A percentile compares a stretch with the other conserved stretches of the same genome.
Conservation (phyloP, 92 coral and sea anemone genomes). For the Palythoa heliodiscus region DNA sequence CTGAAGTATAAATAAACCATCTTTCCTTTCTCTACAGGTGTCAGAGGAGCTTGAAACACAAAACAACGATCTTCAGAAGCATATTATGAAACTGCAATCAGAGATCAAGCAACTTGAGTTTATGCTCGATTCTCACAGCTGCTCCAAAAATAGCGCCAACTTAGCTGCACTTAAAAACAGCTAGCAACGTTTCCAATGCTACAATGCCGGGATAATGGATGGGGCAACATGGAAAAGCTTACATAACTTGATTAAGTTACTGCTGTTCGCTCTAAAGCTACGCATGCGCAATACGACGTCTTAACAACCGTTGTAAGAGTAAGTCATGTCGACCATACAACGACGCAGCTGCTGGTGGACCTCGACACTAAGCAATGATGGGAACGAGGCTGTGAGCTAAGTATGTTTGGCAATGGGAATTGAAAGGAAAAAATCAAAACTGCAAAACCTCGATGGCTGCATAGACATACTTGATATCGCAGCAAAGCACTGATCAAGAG, state of each 20-base stretch:
- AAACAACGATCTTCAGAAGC: conserved; percentile 87
- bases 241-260: conserved; percentile 13
- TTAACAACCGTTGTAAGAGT: neutral
- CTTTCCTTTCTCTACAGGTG: conserved; percentile 52
- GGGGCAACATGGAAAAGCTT: conserved; percentile 16
- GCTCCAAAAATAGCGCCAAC: conserved; percentile 66
- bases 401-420: neutral
- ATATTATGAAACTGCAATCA: conserved; percentile 88
- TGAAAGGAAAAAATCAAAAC: neutral
- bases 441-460: neutral
- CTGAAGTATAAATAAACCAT: neutral
- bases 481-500: too few relatives aligned
- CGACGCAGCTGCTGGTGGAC: neutral
- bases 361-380: neutral
- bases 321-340: neutral
- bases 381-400: neutral
- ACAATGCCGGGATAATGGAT: conserved; percentile 41
- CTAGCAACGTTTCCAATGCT: conserved; percentile 31
- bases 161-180: conserved; percentile 27
- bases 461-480: neutral
- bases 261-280: conserved; percentile 24
- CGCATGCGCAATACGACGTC: neutral
- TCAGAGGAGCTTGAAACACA: conserved; percentile 91
- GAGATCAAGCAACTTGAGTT: conserved; percentile 92
- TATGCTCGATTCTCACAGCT: conserved; percentile 96